Conservation (phyloP, 2,888 invertebrate genomes). For the Idaea straminata region DNA sequence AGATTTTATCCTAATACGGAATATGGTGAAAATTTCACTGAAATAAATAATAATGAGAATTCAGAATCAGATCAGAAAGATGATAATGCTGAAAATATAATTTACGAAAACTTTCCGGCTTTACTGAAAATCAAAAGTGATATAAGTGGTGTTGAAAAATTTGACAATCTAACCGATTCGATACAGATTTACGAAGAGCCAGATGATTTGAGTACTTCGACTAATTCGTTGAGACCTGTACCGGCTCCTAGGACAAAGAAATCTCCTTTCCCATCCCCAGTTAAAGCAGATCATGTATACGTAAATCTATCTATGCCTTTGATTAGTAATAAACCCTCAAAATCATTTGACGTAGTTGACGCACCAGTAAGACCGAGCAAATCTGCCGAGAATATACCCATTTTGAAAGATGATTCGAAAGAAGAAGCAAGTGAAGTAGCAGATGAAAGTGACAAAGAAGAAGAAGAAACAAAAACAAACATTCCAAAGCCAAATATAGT, state of each 20-base stretch:
- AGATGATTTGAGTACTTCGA: constrained; percentile 55
- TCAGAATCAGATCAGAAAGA: constrained; percentile 47
- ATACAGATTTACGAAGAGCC: constrained; percentile 82
- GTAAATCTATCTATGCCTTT: constrained; percentile 80
- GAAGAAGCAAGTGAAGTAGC: constrained; percentile 33
- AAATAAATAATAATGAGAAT: constrained; percentile 70
- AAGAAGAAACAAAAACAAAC: constrained; percentile 32
- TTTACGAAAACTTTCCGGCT: constrained; percentile 72
- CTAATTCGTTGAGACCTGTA: constrained; percentile 75
- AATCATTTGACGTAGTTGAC: constrained; percentile 58
- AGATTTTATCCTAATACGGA: constrained; percentile 75
- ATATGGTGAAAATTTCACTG: constrained; percentile 69
- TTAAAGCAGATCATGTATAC: constrained; percentile 78
- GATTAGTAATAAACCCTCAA: constrained; percentile 53
- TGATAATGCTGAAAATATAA: constrained; percentile 48
- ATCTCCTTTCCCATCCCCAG: constrained; percentile 56
- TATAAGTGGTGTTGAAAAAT: constrained; percentile 70
- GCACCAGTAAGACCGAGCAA: constrained; percentile 60
- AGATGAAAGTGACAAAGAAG: constrained; percentile 32
- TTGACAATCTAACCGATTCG: constrained; percentile 84
- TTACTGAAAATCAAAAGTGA: constrained; percentile 55
- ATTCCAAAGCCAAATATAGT: constrained; percentile 67
- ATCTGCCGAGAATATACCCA: constrained; percentile 61
- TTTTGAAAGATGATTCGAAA: constrained; percentile 31
- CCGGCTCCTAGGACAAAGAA: constrained; percentile 81